These are phyloP conservation scores for Cloeon dipterum DNA, from an alignment of 2,888 invertebrate genomes.

Conservation along the genomic window DNA sequence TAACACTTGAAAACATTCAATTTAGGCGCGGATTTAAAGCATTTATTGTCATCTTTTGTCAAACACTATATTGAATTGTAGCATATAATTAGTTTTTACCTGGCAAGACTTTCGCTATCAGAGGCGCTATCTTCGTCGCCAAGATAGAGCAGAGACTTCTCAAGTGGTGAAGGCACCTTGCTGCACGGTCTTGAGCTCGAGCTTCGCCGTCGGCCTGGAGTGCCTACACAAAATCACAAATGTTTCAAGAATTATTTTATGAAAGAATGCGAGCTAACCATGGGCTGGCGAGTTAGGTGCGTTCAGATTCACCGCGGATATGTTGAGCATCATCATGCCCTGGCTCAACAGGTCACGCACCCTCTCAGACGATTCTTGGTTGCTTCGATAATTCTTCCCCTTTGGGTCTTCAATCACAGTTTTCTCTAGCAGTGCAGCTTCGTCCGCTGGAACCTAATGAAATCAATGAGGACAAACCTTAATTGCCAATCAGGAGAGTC, in stretches of 20 bases:
- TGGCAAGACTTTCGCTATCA: conserved; percentile 40
- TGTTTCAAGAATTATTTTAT: too few relatives aligned
- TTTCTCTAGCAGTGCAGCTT: conserved; percentile 23
- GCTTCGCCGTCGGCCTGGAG: neutral
- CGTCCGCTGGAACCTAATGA: conserved; percentile 25
- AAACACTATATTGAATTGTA: neutral
- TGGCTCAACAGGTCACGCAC: conserved; percentile 61
- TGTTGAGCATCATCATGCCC: conserved; percentile 47
- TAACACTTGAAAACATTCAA: too few relatives aligned
- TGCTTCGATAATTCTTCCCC: too few relatives aligned
- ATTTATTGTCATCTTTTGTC: too few relatives aligned
- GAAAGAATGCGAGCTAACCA: neutral
- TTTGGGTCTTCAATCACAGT: too few relatives aligned
- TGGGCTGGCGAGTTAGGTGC: neutral
- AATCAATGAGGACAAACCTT: too few relatives aligned
- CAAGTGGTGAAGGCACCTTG: conserved; percentile 31
- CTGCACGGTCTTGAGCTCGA: neutral
- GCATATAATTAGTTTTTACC: conserved; percentile 16
- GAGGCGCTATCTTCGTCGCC: conserved; percentile 44
- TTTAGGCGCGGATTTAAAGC: too few relatives aligned
- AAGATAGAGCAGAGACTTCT: conserved; percentile 30
- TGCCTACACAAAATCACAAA: too few relatives aligned
- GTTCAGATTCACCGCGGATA: conserved; percentile 43
- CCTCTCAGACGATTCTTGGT: neutral
- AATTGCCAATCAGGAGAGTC: too few relatives aligned